These are phyloP conservation scores for Tragulus kanchil DNA, from an alignment of 2,113 vertebrate genomes.

Conservation along the genomic window DNA sequence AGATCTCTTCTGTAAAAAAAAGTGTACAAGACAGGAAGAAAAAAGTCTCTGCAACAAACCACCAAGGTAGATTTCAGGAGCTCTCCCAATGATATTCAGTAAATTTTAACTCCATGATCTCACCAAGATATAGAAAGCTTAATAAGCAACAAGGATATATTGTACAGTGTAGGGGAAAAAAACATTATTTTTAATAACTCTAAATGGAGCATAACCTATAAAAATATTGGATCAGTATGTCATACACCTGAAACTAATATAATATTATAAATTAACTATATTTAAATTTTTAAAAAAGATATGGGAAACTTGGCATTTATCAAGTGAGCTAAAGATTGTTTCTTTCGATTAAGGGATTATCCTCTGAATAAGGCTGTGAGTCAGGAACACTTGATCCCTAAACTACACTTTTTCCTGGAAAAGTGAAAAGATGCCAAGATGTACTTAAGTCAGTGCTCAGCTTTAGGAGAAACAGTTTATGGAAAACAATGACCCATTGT, in stretches of 20 bases:
- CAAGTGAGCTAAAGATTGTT: conserved; percentile 6
- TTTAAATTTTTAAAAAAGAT: background rate
- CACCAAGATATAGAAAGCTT: background rate
- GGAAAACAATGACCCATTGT: background rate
- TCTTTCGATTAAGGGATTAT: background rate
- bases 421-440: conserved; percentile 13
- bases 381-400: background rate
- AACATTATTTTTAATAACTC: background rate
- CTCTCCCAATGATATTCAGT: background rate
- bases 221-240: background rate
- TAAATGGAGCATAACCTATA: background rate
- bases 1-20: conserved; percentile 4
- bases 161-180: background rate
- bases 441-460: conserved; percentile 30
- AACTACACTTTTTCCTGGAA: background rate
- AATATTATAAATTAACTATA: background rate
- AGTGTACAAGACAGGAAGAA: background rate
- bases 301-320: background rate
- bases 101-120: background rate
- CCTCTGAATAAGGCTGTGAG: background rate
- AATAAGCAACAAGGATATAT: background rate
- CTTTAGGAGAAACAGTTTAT: conserved; percentile 4
- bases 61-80: background rate
- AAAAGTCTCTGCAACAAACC: background rate
- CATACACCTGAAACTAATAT: background rate